Percentiles rank a stretch among this genome's conserved stretches.
Conservation (phyloP, 2,797 vertebrate genomes). For the Antrozous pallidus region DNA sequence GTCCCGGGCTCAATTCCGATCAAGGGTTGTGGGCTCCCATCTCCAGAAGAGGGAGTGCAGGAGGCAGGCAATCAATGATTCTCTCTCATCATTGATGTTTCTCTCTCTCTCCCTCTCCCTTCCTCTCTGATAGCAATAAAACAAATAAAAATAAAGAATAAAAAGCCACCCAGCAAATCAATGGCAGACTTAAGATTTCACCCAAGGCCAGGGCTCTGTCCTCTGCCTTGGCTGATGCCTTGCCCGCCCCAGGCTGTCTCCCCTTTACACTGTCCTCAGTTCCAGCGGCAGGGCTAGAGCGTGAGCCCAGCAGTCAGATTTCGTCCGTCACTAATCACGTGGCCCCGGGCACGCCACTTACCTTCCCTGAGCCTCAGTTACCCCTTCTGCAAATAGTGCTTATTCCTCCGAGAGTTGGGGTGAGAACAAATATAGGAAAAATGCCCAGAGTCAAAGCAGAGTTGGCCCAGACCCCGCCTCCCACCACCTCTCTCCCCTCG, state of each 20-base stretch:
- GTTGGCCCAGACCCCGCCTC: not conserved
- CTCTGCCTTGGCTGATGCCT: not conserved
- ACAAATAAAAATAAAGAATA: too few relatives aligned
- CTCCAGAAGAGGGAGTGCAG: too few relatives aligned
- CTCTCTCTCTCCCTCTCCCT: too few relatives aligned
- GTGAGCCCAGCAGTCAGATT: not conserved
- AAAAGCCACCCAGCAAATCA: not conserved
- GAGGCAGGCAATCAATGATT: too few relatives aligned
- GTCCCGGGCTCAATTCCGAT: too few relatives aligned
- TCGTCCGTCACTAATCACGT: not conserved
- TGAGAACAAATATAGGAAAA: not conserved
- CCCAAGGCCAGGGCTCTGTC: not conserved
- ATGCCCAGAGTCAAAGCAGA: not conserved
- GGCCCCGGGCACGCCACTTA: not conserved
- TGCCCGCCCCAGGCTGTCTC: not conserved
- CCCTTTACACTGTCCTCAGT: not conserved
- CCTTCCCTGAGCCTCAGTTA: not conserved
- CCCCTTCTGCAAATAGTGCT: not conserved
- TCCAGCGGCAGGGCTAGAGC: not conserved
- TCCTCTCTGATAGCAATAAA: too few relatives aligned
- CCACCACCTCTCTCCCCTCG: rapidly evolving
- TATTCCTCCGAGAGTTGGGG: not conserved
- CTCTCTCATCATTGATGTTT: too few relatives aligned
- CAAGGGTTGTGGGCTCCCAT: too few relatives aligned
- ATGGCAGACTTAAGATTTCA: not conserved